Evolutionary conservation across 2,113 vertebrate species (phyloP), one percentile per base, ranked within the genome.

Genomic region (Amphiprion percula): DNA sequence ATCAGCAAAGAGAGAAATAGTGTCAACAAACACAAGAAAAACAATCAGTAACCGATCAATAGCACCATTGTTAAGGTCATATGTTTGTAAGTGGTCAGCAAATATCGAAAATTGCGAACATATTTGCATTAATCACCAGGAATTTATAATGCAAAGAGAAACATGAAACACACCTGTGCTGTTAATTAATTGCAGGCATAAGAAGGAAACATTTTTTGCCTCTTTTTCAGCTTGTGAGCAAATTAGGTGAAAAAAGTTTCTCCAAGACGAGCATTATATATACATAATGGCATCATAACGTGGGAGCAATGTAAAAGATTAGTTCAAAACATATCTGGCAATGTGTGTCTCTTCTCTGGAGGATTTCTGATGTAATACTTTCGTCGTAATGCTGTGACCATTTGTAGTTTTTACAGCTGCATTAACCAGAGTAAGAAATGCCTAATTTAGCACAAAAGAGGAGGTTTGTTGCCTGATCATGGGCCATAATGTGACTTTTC

Each of bases 1-100:
- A 87, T 77, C 23, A 74, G 74, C 63, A 77, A 66, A 73, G 72
- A 70, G 52, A 76, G 54, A 54, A 68, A 50, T 37, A 41, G 59
- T 67, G 65, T 65, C 68, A 78, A 73, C 64, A 66, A 83, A 81
- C 84, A 71, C 73, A 76, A 61, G 79, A 68, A 64, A 90, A 84
- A 79, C 78, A 89, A 79, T 82, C 66, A 67, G 69, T 11, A 63
- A n/a, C 60, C 10, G 62, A 83, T 84, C 68, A 54, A 78, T 82
- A 24, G 73, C 16, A 12, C 24, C 44, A 39, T 24, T 47, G 68
- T 77, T 78, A 23, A 68, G 68, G 79, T 84, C 81, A 30, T 14
- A 1, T n/a, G 49, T 49, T 59, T 60, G 15, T 17, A 41, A 75
- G 59, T 65, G 33, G 75, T 52, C 69, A 50, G 77, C 59, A 82